A percentile compares a stretch with the other conserved stretches of the same genome.
These are phyloP conservation scores for Tachypleus tridentatus DNA, from an alignment of 1,140 invertebrate species.

Conservation along the genomic window DNA sequence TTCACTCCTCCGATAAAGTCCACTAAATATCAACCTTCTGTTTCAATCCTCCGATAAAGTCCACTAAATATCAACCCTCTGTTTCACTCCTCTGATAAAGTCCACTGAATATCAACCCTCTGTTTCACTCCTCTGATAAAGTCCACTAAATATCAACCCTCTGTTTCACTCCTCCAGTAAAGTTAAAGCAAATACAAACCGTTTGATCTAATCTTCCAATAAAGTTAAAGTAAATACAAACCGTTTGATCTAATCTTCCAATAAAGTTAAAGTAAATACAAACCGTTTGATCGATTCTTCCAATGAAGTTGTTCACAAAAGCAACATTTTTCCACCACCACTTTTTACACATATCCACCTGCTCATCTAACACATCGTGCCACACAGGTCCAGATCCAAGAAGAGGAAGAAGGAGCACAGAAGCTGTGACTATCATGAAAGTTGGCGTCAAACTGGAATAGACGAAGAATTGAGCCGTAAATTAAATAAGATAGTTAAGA, in stretches of 20 bases:
- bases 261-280: background rate
- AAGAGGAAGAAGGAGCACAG: constrained; percentile 13
- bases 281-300: background rate
- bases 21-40: too few relatives aligned
- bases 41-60: too few relatives aligned
- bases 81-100: too few relatives aligned
- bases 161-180: background rate
- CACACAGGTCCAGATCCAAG: constrained; percentile 17
- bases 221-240: background rate
- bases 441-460: constrained; percentile 15
- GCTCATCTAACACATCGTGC: constrained; percentile 4
- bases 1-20: too few relatives aligned
- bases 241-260: background rate
- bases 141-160: background rate
- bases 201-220: background rate
- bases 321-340: constrained; percentile 3
- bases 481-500: too few relatives aligned
- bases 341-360: background rate
- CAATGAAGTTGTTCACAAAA: background rate
- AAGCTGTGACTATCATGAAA: constrained; percentile 4
- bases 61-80: too few relatives aligned
- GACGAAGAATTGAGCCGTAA: too few relatives aligned
- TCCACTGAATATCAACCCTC: too few relatives aligned
- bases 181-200: background rate
- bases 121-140: background rate